phyloP scores from a whole-genome alignment of 2,797 vertebrate species.

The Fringilla coelebs region DNA sequence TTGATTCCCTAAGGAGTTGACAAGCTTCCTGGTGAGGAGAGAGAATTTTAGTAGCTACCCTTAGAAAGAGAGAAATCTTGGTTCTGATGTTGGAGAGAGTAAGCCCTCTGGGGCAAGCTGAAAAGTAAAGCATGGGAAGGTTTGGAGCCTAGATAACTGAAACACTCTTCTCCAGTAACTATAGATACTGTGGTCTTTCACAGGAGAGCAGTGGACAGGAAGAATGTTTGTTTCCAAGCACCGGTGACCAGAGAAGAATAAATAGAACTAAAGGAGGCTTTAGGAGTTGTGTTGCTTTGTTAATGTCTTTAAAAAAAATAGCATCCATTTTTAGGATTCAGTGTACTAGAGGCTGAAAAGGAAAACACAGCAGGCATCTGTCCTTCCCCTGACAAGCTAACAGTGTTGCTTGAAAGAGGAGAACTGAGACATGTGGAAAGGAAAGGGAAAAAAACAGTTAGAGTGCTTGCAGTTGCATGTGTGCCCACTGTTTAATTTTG shows the following conservation, averaged over 20 bases:
- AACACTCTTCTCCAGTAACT: slow-evolving; percentile 48
- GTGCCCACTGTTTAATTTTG: neutral
- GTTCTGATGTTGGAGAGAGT: neutral
- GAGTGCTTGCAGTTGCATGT: neutral
- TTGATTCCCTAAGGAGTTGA: neutral
- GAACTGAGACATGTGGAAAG: neutral
- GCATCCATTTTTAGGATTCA: slow-evolving; percentile 41
- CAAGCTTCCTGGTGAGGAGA: neutral
- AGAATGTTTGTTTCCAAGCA: slow-evolving; percentile 60
- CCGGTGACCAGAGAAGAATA: slow-evolving; percentile 23
- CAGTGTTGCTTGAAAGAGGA: neutral
- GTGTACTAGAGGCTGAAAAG: slow-evolving; percentile 22
- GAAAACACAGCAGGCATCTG: slow-evolving; percentile 28
- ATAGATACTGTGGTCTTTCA: slow-evolving; percentile 58
- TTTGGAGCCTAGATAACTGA: slow-evolving; percentile 38
- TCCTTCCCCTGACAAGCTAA: neutral
- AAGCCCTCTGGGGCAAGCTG: neutral
- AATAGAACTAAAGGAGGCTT: slow-evolving; percentile 47
- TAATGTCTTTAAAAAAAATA: neutral
- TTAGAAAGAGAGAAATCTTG: neutral
- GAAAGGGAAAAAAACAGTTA: neutral
- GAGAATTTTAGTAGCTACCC: neutral
- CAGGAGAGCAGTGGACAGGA: slow-evolving; percentile 37
- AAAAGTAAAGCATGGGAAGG: slow-evolving; percentile 9
- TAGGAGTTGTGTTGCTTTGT: slow-evolving; percentile 36